phyloP scores from a whole-genome alignment of 2,113 vertebrate genomes.

The Indicator indicator region DNA sequence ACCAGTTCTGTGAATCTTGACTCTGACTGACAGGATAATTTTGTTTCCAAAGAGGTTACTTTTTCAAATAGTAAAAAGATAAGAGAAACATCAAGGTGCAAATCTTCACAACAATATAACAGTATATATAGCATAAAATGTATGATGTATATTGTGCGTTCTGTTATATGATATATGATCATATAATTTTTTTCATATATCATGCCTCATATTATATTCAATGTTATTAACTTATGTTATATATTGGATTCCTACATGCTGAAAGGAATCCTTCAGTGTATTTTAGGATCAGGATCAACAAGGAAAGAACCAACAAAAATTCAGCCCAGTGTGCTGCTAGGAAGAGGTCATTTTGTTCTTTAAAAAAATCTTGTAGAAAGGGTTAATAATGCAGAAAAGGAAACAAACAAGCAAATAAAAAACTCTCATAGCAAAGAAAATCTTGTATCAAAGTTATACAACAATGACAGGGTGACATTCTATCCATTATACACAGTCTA shows the following conservation, averaged over 20 bases:
- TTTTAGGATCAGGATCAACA: not conserved
- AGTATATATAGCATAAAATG: too few relatives aligned
- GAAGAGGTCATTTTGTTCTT: not conserved
- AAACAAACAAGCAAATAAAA: not conserved
- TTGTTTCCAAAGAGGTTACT: too few relatives aligned
- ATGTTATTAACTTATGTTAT: not conserved
- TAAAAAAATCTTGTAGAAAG: not conserved
- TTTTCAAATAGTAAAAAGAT: too few relatives aligned
- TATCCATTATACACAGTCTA: accelerated
- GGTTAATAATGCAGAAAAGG: not conserved
- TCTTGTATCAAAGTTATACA: not conserved
- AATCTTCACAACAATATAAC: too few relatives aligned
- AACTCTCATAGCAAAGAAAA: not conserved
- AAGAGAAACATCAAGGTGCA: too few relatives aligned
- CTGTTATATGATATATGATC: too few relatives aligned
- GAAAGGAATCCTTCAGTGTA: not conserved
- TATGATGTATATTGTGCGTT: too few relatives aligned
- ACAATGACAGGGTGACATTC: not conserved
- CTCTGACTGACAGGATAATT: too few relatives aligned
- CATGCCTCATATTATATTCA: too few relatives aligned
- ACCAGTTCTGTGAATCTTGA: too few relatives aligned
- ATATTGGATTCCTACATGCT: not conserved
- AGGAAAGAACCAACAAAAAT: not conserved
- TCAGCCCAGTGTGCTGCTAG: not conserved
- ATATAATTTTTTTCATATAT: too few relatives aligned